Evolutionary conservation across 2,113 vertebrate genomes (phyloP).

Genomic region (Sorex fumeus): DNA sequence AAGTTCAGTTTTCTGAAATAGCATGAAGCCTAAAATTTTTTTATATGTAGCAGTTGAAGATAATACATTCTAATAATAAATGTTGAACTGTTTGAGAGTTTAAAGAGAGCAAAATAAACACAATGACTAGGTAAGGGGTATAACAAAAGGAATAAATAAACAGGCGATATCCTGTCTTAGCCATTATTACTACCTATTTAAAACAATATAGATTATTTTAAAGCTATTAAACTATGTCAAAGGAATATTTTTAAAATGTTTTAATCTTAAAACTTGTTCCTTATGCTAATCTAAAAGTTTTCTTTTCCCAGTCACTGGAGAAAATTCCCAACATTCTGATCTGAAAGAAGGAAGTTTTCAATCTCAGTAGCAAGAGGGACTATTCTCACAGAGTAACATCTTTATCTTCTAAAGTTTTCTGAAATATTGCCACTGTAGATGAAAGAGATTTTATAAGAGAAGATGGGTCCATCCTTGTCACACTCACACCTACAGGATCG

Average conservation of each 20-base stretch:
- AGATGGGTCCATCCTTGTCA: not conserved
- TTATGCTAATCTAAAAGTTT: not conserved
- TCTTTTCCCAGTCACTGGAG: not conserved
- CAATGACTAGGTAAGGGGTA: not conserved
- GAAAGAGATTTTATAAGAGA: constrained; percentile 33
- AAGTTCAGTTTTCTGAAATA: not conserved
- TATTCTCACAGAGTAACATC: not conserved
- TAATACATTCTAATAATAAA: not conserved
- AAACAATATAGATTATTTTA: not conserved
- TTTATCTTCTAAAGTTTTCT: constrained; percentile 33
- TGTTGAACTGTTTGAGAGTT: not conserved
- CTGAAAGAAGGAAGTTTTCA: not conserved
- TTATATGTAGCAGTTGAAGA: constrained; percentile 3
- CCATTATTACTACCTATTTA: not conserved
- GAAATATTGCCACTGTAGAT: constrained; percentile 39
- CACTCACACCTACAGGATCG: no score
- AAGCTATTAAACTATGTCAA: not conserved
- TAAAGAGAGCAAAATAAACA: constrained; percentile 10
- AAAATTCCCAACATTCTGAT: constrained; percentile 12
- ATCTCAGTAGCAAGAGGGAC: not conserved
- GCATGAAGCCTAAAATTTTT: constrained; percentile 1
- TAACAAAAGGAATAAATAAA: not conserved
- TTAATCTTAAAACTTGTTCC: not conserved
- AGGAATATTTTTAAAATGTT: not conserved
- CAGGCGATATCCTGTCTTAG: not conserved